phyloP scores from a whole-genome alignment of 2,113 vertebrate genomes.

The Melanostigma gelatinosum region DNA sequence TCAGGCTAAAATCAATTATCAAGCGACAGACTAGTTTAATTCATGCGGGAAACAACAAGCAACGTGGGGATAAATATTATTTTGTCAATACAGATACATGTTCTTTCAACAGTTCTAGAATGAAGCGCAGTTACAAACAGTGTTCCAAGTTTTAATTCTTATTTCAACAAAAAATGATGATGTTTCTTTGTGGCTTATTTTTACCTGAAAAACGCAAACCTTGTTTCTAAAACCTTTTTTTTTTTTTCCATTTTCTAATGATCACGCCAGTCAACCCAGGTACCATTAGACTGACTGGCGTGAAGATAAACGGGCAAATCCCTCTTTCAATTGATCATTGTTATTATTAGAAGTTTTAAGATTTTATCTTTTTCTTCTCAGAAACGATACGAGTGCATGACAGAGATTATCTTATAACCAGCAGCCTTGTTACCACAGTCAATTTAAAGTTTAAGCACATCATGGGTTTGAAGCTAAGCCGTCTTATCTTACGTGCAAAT shows the following conservation, averaged over 20 bases:
- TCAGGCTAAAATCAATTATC: slow-evolving; percentile 57
- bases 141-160: slow-evolving; percentile 2
- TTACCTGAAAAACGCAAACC: background rate
- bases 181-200: background rate
- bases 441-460: slow-evolving; percentile 41
- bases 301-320: background rate
- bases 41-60: slow-evolving; percentile 58
- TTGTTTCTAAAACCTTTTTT: background rate
- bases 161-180: background rate
- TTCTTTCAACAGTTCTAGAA: slow-evolving; percentile 1
- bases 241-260: too few relatives aligned
- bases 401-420: background rate
- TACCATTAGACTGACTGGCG: background rate
- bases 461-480: slow-evolving; percentile 25
- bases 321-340: background rate
- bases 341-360: background rate
- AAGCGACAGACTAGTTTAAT: slow-evolving; percentile 52
- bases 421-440: slow-evolving; percentile 12
- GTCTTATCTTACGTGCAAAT: slow-evolving; percentile 53
- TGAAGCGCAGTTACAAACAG: background rate
- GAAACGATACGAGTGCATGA: background rate
- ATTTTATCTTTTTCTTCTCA: background rate
- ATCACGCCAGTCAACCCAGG: too few relatives aligned
- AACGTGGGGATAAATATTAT: slow-evolving; percentile 55
- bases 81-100: slow-evolving; percentile 48